Percentiles rank a stretch among this genome's conserved stretches.
phyloP scores from a whole-genome alignment of 1,140 invertebrate species.

The Lanistes nyassanus region DNA sequence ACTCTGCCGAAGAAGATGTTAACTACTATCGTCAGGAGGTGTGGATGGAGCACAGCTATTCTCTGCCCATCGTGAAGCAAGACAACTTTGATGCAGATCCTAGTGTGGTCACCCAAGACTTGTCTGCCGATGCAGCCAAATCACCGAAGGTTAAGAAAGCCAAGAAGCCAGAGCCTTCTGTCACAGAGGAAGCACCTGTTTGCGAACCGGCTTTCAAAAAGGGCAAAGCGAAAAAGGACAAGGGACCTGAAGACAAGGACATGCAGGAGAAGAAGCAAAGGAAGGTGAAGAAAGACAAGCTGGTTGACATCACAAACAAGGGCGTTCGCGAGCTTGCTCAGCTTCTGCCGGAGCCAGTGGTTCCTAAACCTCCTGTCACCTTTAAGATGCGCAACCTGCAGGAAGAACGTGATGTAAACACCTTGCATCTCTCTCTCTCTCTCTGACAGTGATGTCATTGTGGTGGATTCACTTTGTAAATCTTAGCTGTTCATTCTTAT shows the following conservation, averaged over 20 bases:
- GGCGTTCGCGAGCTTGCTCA: constrained; percentile 57
- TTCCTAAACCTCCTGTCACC: constrained; percentile 54
- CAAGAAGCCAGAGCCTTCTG: constrained; percentile 9
- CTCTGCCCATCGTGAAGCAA: constrained; percentile 41
- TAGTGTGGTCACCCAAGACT: neutral
- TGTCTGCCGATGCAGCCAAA: constrained; percentile 8
- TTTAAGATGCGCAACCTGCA: constrained; percentile 55
- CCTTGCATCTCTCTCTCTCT: too few species aligned
- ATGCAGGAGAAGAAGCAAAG: constrained; percentile 25
- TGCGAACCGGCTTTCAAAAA: constrained; percentile 13
- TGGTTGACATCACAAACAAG: constrained; percentile 56
- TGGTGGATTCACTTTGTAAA: too few species aligned
- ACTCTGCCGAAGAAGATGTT: constrained; percentile 55
- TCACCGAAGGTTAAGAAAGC: constrained; percentile 22
- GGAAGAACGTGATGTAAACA: constrained; percentile 54
- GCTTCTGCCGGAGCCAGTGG: constrained; percentile 47
- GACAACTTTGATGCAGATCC: neutral
- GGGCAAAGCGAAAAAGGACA: constrained; percentile 39
- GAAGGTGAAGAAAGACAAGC: constrained; percentile 32
- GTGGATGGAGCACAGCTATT: constrained; percentile 64
- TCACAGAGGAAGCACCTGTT: neutral
- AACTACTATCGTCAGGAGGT: constrained; percentile 43
- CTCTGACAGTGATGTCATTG: too few species aligned
- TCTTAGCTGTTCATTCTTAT: too few species aligned
- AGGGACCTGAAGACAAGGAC: constrained; percentile 38